Evolutionary conservation across 2,797 vertebrate species (phyloP).

Genomic region (Lutjanus argentimaculatus): DNA sequence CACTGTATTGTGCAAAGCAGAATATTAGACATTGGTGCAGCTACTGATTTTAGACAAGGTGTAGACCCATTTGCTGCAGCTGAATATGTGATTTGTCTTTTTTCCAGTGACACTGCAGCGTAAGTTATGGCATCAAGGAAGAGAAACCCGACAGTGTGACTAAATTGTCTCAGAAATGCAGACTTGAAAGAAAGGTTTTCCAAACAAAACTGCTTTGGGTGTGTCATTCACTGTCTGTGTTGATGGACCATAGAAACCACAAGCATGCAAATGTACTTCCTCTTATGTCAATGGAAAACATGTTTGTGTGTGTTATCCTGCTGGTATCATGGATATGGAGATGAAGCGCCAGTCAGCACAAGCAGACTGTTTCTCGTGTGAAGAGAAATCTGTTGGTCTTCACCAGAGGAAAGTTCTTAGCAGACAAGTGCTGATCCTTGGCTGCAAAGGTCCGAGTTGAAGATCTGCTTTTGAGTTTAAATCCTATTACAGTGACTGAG

Average conservation of each 20-base stretch:
- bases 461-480: conserved; percentile 34
- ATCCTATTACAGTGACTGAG: conserved; percentile 54
- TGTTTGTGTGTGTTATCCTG: background rate
- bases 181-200: background rate
- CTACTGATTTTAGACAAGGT: background rate
- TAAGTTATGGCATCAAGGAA: background rate
- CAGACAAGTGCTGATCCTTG: conserved; percentile 19
- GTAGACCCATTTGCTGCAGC: background rate
- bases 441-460: conserved; percentile 20
- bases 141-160: conserved; percentile 16
- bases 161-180: conserved; percentile 8
- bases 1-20: background rate
- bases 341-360: background rate
- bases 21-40: background rate
- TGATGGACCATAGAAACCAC: conserved; percentile 29
- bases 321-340: background rate
- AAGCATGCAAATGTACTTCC: conserved; percentile 7
- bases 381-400: background rate
- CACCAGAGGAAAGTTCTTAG: background rate
- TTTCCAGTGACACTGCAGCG: background rate
- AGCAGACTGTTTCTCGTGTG: background rate
- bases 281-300: conserved; percentile 6
- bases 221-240: background rate
- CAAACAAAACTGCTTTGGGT: background rate
- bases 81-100: conserved; percentile 2